Percentiles rank a stretch among this genome's conserved stretches.
Conservation (phyloP, 2,797 vertebrate species). For the Anguilla anguilla region DNA sequence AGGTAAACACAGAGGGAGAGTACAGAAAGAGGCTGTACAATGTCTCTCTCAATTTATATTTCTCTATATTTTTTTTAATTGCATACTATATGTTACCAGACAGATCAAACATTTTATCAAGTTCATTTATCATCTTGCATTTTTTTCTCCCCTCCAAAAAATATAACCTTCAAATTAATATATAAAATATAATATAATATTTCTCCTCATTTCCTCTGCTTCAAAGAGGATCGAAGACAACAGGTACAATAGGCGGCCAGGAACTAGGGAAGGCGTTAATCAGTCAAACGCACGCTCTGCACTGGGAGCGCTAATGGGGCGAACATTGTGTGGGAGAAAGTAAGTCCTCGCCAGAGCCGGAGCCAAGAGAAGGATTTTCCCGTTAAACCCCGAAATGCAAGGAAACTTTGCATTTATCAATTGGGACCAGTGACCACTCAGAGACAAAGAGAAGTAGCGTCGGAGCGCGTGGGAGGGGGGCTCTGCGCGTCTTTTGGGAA, state of each 20-base stretch:
- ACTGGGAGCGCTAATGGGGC: slow-evolving; percentile 35
- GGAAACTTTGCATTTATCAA: slow-evolving; percentile 63
- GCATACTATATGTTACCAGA: background rate
- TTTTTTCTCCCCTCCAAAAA: slow-evolving; percentile 48
- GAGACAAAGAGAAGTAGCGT: slow-evolving; percentile 51
- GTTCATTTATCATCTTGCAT: background rate
- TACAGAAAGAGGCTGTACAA: background rate
- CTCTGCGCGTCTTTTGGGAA: slow-evolving; percentile 36
- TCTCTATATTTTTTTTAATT: background rate
- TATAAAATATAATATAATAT: slow-evolving; percentile 1
- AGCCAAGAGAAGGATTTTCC: slow-evolving; percentile 64
- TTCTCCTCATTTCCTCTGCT: slow-evolving; percentile 10
- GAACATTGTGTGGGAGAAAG: slow-evolving; percentile 29
- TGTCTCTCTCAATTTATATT: slow-evolving; percentile 3
- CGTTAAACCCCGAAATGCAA: slow-evolving; percentile 44
- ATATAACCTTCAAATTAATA: slow-evolving; percentile 16
- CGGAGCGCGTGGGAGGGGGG: slow-evolving; percentile 9
- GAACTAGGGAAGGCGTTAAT: slow-evolving; percentile 49
- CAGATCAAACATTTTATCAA: background rate
- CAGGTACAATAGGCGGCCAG: slow-evolving; percentile 34
- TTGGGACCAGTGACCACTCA: slow-evolving; percentile 64
- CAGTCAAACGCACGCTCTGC: slow-evolving; percentile 52
- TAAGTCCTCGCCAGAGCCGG: slow-evolving; percentile 50
- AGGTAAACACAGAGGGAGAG: slow-evolving; percentile 47
- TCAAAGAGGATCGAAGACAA: slow-evolving; percentile 15